Evolutionary conservation across 2,888 invertebrate genomes (phyloP).

Genomic region (Miltochrista miniata): DNA sequence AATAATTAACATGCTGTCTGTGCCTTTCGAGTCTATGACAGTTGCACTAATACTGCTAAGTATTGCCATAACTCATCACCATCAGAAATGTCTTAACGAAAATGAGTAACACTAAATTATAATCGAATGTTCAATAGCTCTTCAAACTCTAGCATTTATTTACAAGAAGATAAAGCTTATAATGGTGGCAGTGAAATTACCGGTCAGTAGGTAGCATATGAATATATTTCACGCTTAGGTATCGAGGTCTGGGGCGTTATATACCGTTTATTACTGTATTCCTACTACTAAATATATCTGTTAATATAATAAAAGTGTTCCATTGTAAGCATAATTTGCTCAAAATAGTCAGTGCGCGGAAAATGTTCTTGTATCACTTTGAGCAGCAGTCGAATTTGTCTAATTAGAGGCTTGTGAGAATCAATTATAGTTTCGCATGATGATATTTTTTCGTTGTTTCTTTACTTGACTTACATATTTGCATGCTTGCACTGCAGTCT

Average conservation of each 20-base stretch:
- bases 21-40: too few species aligned
- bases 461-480: too few species aligned
- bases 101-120: slow-evolving; percentile 14
- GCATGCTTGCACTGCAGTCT: too few species aligned
- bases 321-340: slow-evolving; percentile 22
- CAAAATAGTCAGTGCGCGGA: slow-evolving; percentile 13
- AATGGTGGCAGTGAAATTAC: slow-evolving; percentile 23
- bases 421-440: background rate
- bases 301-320: slow-evolving; percentile 34
- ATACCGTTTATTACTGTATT: slow-evolving; percentile 54
- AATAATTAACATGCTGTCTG: too few species aligned
- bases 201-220: slow-evolving; percentile 36
- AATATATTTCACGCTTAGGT: slow-evolving; percentile 51
- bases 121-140: slow-evolving; percentile 8
- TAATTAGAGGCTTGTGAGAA: slow-evolving; percentile 6
- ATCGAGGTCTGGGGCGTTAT: slow-evolving; percentile 45
- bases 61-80: background rate
- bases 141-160: slow-evolving; percentile 7
- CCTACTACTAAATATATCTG: slow-evolving; percentile 41
- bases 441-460: background rate
- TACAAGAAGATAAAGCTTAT: slow-evolving; percentile 9
- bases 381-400: background rate
- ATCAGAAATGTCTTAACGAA: slow-evolving; percentile 18
- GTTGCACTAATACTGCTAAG: background rate
- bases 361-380: slow-evolving; percentile 11